Evolutionary conservation across 2,797 vertebrate species (phyloP).

Genomic region (Paguma larvata): DNA sequence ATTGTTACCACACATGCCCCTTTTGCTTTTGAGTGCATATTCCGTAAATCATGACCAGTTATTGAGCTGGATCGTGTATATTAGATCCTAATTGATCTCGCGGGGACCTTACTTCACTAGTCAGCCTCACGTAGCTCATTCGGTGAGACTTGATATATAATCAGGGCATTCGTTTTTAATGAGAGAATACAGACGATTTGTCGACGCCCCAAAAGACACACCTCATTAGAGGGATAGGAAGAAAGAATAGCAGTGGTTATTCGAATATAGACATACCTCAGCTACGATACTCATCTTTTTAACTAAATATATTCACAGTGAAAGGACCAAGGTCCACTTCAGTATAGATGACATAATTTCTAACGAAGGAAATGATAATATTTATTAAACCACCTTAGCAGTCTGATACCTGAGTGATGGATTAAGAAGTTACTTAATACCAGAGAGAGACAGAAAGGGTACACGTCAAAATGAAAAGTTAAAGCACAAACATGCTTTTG

Average conservation of each 20-base stretch:
- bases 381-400: background rate
- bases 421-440: background rate
- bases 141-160: background rate
- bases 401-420: too few species aligned
- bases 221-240: background rate
- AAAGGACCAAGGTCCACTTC: background rate
- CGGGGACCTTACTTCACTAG: fast-evolving
- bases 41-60: background rate
- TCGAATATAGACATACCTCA: too few species aligned
- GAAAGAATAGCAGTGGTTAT: background rate
- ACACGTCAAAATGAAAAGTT: fast-evolving
- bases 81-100: background rate
- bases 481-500: background rate
- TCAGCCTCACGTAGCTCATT: background rate
- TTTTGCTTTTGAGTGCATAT: background rate
- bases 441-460: background rate
- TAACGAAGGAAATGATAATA: background rate
- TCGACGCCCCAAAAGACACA: background rate
- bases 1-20: background rate
- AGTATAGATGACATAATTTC: background rate
- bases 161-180: background rate
- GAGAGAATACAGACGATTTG: background rate
- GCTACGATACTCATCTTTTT: background rate
- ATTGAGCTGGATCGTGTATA: too few species aligned
- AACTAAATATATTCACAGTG: background rate